A percentile compares a stretch with the other conserved stretches of the same genome.
Conservation (phyloP, 2,888 invertebrate genomes). For the Allolobophora icterica region DNA sequence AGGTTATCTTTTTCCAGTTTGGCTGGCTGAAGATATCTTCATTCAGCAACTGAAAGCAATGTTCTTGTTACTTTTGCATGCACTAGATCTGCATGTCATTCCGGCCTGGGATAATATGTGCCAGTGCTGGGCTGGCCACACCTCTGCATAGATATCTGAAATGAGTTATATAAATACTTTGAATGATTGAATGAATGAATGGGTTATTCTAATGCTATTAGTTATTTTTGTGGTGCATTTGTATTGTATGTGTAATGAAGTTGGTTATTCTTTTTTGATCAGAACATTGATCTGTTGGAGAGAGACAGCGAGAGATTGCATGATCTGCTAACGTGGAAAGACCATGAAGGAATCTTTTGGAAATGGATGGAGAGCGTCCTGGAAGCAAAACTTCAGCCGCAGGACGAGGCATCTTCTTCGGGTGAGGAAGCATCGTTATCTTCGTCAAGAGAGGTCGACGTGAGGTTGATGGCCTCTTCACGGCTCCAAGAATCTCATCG, state of each 20-base stretch:
- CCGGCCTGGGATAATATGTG: too few species aligned
- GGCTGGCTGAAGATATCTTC: too few species aligned
- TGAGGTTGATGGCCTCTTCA: conserved; percentile 6
- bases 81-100: too few species aligned
- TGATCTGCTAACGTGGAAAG: conserved; percentile 57
- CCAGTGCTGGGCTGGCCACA: too few species aligned
- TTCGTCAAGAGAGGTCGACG: background rate
- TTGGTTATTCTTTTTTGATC: background rate
- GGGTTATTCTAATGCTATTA: too few species aligned
- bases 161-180: too few species aligned
- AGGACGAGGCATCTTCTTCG: background rate
- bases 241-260: background rate
- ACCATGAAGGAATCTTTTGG: conserved; percentile 61
- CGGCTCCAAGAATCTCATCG: conserved; percentile 49
- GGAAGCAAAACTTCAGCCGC: conserved; percentile 46
- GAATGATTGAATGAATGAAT: too few species aligned
- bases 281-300: conserved; percentile 55
- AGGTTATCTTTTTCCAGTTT: too few species aligned
- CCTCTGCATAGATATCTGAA: too few species aligned
- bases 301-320: conserved; percentile 58
- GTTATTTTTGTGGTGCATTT: too few species aligned
- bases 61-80: too few species aligned
- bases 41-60: too few species aligned
- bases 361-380: conserved; percentile 64
- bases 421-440: conserved; percentile 21